Evolutionary conservation across 2,797 vertebrate species (phyloP).

Genomic region (Thalassophryne amazonica): DNA sequence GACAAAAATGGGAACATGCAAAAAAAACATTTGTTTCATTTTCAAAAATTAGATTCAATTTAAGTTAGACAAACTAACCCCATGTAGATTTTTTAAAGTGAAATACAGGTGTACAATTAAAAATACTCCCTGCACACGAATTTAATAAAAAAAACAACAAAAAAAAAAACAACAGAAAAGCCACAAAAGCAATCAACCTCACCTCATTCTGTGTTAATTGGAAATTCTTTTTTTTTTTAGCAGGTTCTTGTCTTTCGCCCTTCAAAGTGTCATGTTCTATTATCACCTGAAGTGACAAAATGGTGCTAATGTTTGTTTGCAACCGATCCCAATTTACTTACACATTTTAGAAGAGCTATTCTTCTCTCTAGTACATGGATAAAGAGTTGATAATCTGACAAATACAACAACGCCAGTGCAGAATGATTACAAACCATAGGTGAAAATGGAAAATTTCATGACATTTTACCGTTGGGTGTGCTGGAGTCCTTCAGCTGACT

Average conservation of each 20-base stretch:
- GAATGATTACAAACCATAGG: neutral
- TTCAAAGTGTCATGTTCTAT: slow-evolving; percentile 19
- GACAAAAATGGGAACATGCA: too few relatives aligned
- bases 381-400: slow-evolving; percentile 13
- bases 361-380: slow-evolving; percentile 5
- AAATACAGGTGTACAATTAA: too few relatives aligned
- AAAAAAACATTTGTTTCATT: too few relatives aligned
- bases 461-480: slow-evolving; percentile 59
- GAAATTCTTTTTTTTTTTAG: slow-evolving; percentile 8
- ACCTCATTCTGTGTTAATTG: slow-evolving; percentile 17
- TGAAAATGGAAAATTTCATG: neutral
- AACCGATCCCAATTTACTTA: slow-evolving; percentile 29
- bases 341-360: slow-evolving; percentile 20
- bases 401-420: neutral
- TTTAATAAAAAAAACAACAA: too few relatives aligned
- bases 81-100: too few relatives aligned
- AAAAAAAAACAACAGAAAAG: too few relatives aligned
- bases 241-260: slow-evolving; percentile 3
- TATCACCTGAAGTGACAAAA: slow-evolving; percentile 34
- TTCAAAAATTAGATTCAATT: too few relatives aligned
- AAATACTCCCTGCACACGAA: too few relatives aligned
- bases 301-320: slow-evolving; percentile 54
- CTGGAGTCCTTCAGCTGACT: slow-evolving; percentile 58
- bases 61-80: too few relatives aligned
- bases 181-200: slow-evolving; percentile 8